Conservation (phyloP, 2,888 invertebrate genomes). For the Teleogryllus oceanicus region DNA sequence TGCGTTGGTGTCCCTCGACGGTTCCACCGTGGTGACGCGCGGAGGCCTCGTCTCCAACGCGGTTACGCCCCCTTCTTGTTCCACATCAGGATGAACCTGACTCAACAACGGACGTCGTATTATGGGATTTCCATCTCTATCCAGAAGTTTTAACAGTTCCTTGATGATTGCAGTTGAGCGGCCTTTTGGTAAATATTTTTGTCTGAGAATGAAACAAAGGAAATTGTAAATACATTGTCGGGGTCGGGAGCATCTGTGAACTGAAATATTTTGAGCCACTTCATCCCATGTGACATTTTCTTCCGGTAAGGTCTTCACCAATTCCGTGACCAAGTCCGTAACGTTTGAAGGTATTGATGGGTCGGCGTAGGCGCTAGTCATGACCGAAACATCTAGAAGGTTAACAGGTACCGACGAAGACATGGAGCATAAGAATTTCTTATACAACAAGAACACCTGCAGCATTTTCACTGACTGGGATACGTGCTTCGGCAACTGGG, state of each 20-base stretch:
- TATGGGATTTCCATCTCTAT: background rate
- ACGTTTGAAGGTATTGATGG: background rate
- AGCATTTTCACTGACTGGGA: slow-evolving; percentile 18
- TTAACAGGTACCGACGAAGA: background rate
- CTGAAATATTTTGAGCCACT: background rate
- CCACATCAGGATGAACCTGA: background rate
- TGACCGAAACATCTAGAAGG: background rate
- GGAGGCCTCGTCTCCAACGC: background rate
- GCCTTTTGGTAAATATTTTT: background rate
- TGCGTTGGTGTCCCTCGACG: no score
- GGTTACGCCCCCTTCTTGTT: background rate
- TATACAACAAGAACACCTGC: slow-evolving; percentile 12
- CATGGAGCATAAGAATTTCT: background rate
- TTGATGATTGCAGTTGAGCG: background rate
- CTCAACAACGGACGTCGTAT: background rate
- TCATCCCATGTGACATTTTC: background rate
- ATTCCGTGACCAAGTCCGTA: background rate
- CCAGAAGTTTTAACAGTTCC: background rate
- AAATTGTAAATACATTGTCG: background rate
- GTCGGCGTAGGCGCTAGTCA: background rate
- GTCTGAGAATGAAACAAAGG: background rate
- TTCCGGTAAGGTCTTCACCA: background rate
- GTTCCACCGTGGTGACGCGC: no score
- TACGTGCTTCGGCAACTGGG: slow-evolving; percentile 28
- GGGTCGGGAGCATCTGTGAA: background rate